Evolutionary conservation across 2,113 vertebrate genomes (phyloP), one percentile per base, ranked within the genome.

Genomic region (Microtus pennsylvanicus): DNA sequence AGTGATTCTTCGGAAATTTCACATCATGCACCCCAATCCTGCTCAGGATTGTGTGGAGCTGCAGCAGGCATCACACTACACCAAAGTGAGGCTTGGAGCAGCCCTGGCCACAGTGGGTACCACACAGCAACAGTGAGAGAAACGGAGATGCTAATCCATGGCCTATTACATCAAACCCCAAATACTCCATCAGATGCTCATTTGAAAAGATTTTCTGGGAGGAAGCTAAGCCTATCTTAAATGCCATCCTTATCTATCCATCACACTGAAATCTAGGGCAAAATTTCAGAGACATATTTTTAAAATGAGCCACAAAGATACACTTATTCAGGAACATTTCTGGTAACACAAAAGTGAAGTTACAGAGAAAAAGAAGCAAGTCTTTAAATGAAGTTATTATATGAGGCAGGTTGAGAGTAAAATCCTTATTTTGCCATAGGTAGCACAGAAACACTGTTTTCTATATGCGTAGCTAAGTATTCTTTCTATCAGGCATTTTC

Each of bases 361-460:
- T 91, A 22, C 3, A 30, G 3, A 9, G 35, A 89, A 95, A 65
- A 76, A 91, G 76, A 91, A 87, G 33, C 55, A 93, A 75, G 42
- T 26, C 88, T 55, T 19, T 93, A 94, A 95, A 94, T n/a, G 87
- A 92, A 93, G 21, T 24, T 65, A 69, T 89, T 72, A 19, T 61
- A 67, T 97, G 35, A 90, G 8, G 50, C 75, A 92, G 26, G 82
- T 2, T 72, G 87, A 93, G 72, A 35, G 75, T 24, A 63, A 95
- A 89, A 87, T 47, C n/a, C 69, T 61, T 17, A 35, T 21, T 69
- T 75, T 47, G 74, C 86, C n/a, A 42, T 4, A 63, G 17, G 38
- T 58, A 77, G 74, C 22, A 19, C 1, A 45, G 70, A 50, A 91
- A 75, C 63, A 74, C n/a, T 45, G 42, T 67, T 30, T 94, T 92